Evolutionary conservation across 2,888 invertebrate species (phyloP), one percentile per base, ranked within the genome.

Genomic region (Rhingia campestris): DNA sequence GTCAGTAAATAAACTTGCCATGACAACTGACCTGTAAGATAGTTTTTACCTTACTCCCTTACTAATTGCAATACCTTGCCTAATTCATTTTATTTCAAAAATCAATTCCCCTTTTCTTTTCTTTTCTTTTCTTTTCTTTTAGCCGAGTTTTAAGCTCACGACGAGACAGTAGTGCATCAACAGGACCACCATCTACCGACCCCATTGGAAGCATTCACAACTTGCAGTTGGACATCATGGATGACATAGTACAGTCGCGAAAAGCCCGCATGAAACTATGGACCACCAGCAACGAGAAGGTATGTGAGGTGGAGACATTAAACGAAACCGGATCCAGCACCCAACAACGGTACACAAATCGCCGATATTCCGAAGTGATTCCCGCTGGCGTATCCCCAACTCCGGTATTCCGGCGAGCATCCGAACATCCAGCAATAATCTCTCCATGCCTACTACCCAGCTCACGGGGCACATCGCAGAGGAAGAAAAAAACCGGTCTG

Each of bases 141-240:
- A 92, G 92, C 87, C 89, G 91, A 10, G 87, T 89, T 45, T 66
- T 90, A 30, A 88, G 88, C 12, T 91, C 91, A 0, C 89, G 91
- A 0, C 89, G 91, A 22, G 91, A 91, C 67, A 91, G 91, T 49
- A 92, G 91, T 61, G 87, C 91, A 6, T 90, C 92, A 88, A 88
- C 90, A 7, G 95, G 95, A 86, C 95, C 95, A 61, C 94, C 96
- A 58, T 94, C 96, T 49, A 95, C 95, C 61, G 95, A 95, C 88
- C 92, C 94, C 49, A 91, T 93, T 56, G 96, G 96, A 69, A 96
- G 96, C 90, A 94, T 95, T 49, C 96, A 96, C 90, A 97, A 96
- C 89, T 92, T 97, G 6, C 96, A 96, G 89, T 92, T 97, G 87
- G 97, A 97, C 89, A 96, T 97, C 86, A 96, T 97, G 96, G 97